Evolutionary conservation across 1,140 invertebrate genomes (phyloP).

Genomic region (Pseudomyrmex gracilis): DNA sequence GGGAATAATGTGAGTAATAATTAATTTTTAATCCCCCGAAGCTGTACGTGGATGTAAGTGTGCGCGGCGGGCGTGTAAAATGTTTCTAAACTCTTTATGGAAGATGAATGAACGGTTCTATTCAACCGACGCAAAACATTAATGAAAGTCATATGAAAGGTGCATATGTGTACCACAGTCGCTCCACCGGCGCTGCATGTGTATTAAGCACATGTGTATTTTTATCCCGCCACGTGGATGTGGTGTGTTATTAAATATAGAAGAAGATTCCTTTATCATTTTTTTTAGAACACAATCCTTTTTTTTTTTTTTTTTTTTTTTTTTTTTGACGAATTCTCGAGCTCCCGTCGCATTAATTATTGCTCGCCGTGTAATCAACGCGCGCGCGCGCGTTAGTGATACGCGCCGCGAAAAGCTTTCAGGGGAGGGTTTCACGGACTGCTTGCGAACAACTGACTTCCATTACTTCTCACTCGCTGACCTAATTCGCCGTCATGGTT

Average conservation of each 20-base stretch:
- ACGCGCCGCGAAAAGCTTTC: conserved; percentile 47
- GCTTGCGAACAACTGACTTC: conserved; percentile 67
- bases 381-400: neutral
- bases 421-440: conserved; percentile 54
- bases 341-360: neutral
- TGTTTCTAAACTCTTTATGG: neutral
- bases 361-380: no score
- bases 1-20: conserved; percentile 48
- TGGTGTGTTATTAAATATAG: no score
- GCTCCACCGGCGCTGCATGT: neutral
- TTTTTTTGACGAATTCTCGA: neutral
- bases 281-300: neutral
- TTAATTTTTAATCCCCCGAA: conserved; percentile 45
- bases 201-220: no score
- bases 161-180: neutral
- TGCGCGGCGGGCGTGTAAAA: neutral
- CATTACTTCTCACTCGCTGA: conserved; percentile 62
- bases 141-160: neutral
- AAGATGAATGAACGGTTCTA: neutral
- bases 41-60: conserved; percentile 1
- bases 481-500: conserved; percentile 61
- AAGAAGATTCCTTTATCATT: neutral
- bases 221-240: no score
- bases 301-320: neutral
- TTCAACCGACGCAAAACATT: neutral